A percentile compares a stretch with the other conserved stretches of the same genome.
These are phyloP conservation scores for Meiosimyza platycephala DNA, from an alignment of 2,888 invertebrate genomes.

Conservation along the genomic window DNA sequence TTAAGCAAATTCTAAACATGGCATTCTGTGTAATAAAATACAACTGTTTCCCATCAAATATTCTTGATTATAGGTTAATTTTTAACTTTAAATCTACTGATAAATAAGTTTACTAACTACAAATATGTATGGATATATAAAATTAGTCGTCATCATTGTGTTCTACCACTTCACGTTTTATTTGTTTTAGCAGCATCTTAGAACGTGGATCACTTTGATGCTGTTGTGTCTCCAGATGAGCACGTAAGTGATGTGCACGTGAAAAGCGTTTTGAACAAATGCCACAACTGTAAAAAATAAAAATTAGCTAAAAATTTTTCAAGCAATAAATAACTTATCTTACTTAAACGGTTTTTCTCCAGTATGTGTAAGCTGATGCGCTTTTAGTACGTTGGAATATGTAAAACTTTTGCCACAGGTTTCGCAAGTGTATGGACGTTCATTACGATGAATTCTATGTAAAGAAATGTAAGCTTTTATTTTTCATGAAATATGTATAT, in stretches of 20 bases:
- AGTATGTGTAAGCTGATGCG: conserved; percentile 63
- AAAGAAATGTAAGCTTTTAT: not conserved
- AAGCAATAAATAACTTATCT: conserved; percentile 19
- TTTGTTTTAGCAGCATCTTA: conserved; percentile 48
- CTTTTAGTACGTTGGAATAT: conserved; percentile 64
- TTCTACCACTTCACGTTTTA: conserved; percentile 42
- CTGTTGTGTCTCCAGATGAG: conserved; percentile 63
- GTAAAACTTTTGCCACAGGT: conserved; percentile 65
- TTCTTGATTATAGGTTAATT: too few relatives aligned
- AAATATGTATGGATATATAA: too few relatives aligned
- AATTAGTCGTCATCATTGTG: conserved; percentile 10
- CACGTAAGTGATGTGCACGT: conserved; percentile 63
- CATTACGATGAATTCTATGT: conserved; percentile 63
- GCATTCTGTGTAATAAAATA: too few relatives aligned
- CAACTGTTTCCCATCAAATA: too few relatives aligned
- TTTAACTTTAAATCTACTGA: too few relatives aligned
- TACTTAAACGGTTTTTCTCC: conserved; percentile 65
- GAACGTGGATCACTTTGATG: conserved; percentile 61
- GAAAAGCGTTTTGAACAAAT: conserved; percentile 63
- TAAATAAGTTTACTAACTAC: too few relatives aligned
- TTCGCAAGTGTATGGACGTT: conserved; percentile 61
- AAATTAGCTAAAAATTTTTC: not conserved
- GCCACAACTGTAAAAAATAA: conserved; percentile 52
- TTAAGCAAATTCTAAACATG: too few relatives aligned
- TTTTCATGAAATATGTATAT: not conserved